Evolutionary conservation across 2,113 vertebrate genomes (phyloP).

Genomic region (Atractosteus spatula): DNA sequence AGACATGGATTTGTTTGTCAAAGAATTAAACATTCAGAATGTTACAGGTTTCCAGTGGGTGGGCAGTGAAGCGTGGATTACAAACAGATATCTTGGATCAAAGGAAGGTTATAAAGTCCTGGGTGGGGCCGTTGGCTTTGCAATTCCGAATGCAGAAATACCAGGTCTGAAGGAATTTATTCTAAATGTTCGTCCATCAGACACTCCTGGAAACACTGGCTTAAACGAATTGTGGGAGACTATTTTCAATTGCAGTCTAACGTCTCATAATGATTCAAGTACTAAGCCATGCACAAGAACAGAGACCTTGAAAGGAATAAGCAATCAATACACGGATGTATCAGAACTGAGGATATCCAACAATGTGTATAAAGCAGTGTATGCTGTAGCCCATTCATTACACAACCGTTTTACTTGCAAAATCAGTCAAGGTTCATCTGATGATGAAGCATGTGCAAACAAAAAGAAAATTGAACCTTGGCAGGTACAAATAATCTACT

Average conservation of each 20-base stretch:
- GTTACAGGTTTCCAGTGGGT: background rate
- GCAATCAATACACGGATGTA: slow-evolving; percentile 7
- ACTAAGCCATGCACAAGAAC: slow-evolving; percentile 9
- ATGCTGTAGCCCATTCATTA: slow-evolving; percentile 62
- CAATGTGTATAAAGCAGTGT: slow-evolving; percentile 66
- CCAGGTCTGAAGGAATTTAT: slow-evolving; percentile 8
- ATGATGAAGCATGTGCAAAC: slow-evolving; percentile 59
- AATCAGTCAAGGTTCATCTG: slow-evolving; percentile 54
- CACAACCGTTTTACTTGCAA: slow-evolving; percentile 55
- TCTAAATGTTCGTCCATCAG: slow-evolving; percentile 6
- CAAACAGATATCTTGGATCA: background rate
- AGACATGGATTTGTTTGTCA: no score
- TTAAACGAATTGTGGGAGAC: slow-evolving; percentile 16
- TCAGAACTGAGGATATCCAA: background rate
- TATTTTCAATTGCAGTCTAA: background rate
- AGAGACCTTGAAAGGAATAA: slow-evolving; percentile 4
- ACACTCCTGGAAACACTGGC: background rate
- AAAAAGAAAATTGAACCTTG: slow-evolving; percentile 53
- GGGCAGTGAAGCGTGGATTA: slow-evolving; percentile 10
- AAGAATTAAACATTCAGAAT: no score
- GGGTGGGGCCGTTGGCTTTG: background rate
- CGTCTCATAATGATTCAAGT: background rate
- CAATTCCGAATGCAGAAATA: no score
- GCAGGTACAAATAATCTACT: slow-evolving; percentile 50
- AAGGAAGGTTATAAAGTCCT: background rate